These are phyloP conservation scores for Zosterops japonicus DNA, from an alignment of 2,113 vertebrate species.

Conservation along the genomic window DNA sequence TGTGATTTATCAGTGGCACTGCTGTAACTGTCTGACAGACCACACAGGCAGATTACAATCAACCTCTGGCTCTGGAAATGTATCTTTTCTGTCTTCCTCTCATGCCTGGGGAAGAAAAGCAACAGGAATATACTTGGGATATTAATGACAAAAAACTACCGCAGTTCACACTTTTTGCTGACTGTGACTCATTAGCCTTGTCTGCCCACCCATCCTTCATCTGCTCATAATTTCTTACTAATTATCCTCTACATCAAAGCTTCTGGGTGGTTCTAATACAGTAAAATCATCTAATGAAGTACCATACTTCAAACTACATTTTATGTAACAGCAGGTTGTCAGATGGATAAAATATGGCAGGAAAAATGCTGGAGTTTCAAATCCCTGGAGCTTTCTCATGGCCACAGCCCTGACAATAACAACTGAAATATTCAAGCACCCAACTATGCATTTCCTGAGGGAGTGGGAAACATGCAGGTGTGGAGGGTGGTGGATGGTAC, in stretches of 20 bases:
- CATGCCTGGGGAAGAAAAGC: background rate
- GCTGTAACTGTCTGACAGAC: background rate
- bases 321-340: background rate
- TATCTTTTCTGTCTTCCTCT: background rate
- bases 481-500: background rate
- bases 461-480: background rate
- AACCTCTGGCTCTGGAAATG: background rate
- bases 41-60: background rate
- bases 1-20: background rate
- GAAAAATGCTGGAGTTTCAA: background rate
- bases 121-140: background rate
- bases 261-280: conserved; percentile 24
- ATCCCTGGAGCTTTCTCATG: background rate
- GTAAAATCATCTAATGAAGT: conserved; percentile 31
- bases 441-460: background rate
- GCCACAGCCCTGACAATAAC: background rate
- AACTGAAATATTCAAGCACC: background rate
- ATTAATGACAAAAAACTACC: background rate
- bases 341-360: background rate
- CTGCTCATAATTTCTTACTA: conserved; percentile 30
- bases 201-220: conserved; percentile 47
- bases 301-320: background rate
- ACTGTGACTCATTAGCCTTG: conserved; percentile 24
- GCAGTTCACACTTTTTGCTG: background rate
- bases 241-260: conserved; percentile 44